These are phyloP conservation scores for Tiaroga cobitis DNA, from an alignment of 2,797 vertebrate genomes.

Conservation along the genomic window DNA sequence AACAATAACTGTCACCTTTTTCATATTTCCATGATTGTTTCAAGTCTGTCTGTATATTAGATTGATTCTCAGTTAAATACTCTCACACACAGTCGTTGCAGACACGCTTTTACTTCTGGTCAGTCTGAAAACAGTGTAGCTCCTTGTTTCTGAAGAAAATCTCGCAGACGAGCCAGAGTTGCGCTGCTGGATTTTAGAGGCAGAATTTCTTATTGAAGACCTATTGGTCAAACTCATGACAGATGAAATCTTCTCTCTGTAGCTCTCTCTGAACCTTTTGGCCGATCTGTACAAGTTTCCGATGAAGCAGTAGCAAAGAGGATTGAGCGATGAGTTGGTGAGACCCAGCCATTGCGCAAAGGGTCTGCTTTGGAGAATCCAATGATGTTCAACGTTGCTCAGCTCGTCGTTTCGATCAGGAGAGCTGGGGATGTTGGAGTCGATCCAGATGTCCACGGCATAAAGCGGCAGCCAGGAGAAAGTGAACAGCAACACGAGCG, in stretches of 20 bases:
- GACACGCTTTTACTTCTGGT: conserved; percentile 61
- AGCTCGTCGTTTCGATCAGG: conserved; percentile 48
- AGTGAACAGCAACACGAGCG: conserved; percentile 74
- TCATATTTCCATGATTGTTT: not conserved
- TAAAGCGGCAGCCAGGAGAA: conserved; percentile 75
- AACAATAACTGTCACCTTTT: too few relatives aligned
- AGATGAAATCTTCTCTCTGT: conserved; percentile 68
- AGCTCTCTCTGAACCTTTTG: conserved; percentile 68
- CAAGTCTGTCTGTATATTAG: not conserved
- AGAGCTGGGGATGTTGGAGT: conserved; percentile 69
- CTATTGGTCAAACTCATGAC: conserved; percentile 60
- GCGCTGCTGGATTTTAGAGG: conserved; percentile 46
- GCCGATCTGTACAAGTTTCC: conserved; percentile 73
- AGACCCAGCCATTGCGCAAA: conserved; percentile 77
- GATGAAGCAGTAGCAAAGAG: conserved; percentile 75
- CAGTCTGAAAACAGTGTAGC: conserved; percentile 31
- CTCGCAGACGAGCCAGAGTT: conserved; percentile 48
- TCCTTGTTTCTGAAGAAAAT: conserved; percentile 27
- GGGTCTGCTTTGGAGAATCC: conserved; percentile 71
- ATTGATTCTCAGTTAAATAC: conserved; percentile 54
- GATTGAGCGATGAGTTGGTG: conserved; percentile 76
- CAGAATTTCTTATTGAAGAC: conserved; percentile 39
- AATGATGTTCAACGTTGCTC: conserved; percentile 62
- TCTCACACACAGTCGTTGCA: conserved; percentile 64
- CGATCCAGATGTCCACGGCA: conserved; percentile 74